phyloP scores from a whole-genome alignment of 2,888 invertebrate genomes.

The Andrena haemorrhoa region DNA sequence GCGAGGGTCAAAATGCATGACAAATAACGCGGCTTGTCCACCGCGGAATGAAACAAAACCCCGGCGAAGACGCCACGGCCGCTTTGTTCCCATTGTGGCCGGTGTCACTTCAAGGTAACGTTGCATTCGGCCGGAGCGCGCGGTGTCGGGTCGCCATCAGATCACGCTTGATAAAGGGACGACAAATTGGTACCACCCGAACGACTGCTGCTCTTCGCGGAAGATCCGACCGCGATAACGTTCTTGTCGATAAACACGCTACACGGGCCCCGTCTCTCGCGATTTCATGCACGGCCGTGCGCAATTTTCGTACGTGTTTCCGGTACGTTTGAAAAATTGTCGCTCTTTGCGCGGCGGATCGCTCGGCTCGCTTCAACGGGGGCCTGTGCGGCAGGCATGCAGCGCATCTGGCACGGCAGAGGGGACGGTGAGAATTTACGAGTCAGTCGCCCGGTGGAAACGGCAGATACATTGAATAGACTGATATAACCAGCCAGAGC shows the following conservation, averaged over 20 bases:
- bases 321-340: constrained; percentile 50
- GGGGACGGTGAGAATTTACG: no score
- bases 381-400: background rate
- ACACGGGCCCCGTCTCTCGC: constrained; percentile 55
- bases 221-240: constrained; percentile 79
- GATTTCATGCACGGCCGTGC: constrained; percentile 54
- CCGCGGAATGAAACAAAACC: constrained; percentile 83
- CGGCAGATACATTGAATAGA: no score
- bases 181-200: constrained; percentile 85
- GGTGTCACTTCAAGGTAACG: constrained; percentile 83
- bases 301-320: constrained; percentile 55
- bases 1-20: constrained; percentile 82
- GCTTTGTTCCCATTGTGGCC: constrained; percentile 84
- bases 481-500: no score
- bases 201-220: constrained; percentile 80
- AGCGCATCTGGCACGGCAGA: no score
- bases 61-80: constrained; percentile 74
- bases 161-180: constrained; percentile 84
- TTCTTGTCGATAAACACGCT: constrained; percentile 82
- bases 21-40: constrained; percentile 82
- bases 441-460: no score
- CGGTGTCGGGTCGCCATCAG: constrained; percentile 84
- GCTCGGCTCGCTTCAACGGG: background rate
- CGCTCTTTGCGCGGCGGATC: constrained; percentile 19
- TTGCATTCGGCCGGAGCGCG: constrained; percentile 74